Conservation (phyloP, 2,888 invertebrate species). For the Cerastis rubricosa region DNA sequence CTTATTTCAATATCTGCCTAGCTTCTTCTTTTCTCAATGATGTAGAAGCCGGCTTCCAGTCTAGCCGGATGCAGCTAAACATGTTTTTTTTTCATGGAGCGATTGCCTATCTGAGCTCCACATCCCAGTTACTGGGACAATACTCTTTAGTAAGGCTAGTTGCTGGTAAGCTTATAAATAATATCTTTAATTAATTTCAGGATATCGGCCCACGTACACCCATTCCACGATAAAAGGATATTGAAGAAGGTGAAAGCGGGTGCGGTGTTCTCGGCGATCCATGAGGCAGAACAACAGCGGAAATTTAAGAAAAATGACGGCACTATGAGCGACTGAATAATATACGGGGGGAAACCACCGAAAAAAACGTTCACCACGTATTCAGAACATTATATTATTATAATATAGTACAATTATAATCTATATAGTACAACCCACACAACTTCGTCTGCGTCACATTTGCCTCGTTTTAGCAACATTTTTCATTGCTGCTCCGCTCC, state of each 20-base stretch:
- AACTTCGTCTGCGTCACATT: too few relatives aligned
- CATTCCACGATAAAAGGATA: constrained; percentile 84
- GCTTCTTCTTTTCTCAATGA: background rate
- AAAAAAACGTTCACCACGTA: too few relatives aligned
- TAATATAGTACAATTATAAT: too few relatives aligned
- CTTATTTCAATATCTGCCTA: background rate
- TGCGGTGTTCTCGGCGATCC: constrained; percentile 78
- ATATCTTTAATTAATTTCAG: constrained; percentile 67
- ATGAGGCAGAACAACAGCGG: constrained; percentile 79
- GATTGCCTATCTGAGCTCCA: background rate
- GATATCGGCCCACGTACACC: constrained; percentile 81
- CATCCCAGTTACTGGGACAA: background rate
- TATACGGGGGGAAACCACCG: background rate
- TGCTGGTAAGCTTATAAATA: background rate
- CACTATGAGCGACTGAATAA: constrained; percentile 44
- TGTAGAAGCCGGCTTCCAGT: background rate
- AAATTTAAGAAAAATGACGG: constrained; percentile 36
- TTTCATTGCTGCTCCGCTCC: too few relatives aligned
- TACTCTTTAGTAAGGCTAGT: background rate
- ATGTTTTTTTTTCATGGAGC: background rate
- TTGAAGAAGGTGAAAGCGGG: constrained; percentile 80
- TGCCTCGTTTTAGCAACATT: too few relatives aligned
- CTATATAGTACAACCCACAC: too few relatives aligned
- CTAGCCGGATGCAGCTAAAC: background rate
- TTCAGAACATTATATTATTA: too few relatives aligned